Conservation (phyloP, 2,797 vertebrate species). For the Taeniopygia guttata region DNA sequence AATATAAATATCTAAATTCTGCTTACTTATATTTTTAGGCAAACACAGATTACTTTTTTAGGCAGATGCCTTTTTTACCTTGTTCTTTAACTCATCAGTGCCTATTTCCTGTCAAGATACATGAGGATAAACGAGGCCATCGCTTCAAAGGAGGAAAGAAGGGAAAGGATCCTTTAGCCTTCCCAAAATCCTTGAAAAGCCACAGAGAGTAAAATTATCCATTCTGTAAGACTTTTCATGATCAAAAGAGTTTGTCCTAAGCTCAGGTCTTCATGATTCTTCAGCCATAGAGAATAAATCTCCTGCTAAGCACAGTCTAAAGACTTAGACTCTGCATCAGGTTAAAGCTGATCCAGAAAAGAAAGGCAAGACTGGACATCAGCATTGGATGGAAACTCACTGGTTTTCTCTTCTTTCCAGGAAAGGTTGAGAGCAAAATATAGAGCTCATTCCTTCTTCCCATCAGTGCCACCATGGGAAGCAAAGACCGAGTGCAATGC, state of each 20-base stretch:
- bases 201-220: background rate
- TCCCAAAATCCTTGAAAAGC: background rate
- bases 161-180: background rate
- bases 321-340: background rate
- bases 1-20: background rate
- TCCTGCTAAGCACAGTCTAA: background rate
- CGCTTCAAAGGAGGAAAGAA: background rate
- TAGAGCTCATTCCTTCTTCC: background rate
- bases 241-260: background rate
- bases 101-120: background rate
- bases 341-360: background rate
- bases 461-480: rapidly evolving
- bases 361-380: background rate
- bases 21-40: background rate
- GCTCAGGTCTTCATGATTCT: background rate
- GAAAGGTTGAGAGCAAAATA: background rate
- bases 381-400: background rate
- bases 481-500: background rate
- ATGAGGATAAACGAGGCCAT: background rate
- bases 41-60: background rate
- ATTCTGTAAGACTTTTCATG: background rate
- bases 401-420: background rate
- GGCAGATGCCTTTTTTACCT: background rate
- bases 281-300: background rate
- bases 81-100: background rate